Percentiles rank a stretch among this genome's conserved stretches.
phyloP scores from a whole-genome alignment of 2,113 vertebrate genomes.

The Ondatra zibethicus region DNA sequence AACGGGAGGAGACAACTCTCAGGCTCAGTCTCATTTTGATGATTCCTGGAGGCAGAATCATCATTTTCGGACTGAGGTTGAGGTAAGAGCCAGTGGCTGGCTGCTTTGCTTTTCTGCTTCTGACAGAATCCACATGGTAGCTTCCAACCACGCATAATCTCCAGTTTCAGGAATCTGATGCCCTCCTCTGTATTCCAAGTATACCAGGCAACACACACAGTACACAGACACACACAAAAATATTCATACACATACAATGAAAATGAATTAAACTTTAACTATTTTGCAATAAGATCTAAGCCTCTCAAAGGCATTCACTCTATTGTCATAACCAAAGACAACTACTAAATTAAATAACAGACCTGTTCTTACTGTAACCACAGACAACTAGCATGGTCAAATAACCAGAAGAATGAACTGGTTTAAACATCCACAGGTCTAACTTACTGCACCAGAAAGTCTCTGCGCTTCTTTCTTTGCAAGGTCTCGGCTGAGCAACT shows the following conservation, averaged over 20 bases:
- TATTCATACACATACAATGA: background rate
- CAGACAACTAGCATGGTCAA: background rate
- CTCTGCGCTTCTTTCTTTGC: constrained; percentile 96
- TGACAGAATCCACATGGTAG: background rate
- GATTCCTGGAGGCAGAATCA: too few species aligned
- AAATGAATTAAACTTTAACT: background rate
- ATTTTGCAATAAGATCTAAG: background rate
- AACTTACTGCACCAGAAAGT: constrained; percentile 93
- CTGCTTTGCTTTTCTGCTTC: too few species aligned
- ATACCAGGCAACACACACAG: background rate
- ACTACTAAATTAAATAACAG: constrained; percentile 21
- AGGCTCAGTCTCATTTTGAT: too few species aligned
- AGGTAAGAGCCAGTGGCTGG: too few species aligned
- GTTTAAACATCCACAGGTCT: constrained; percentile 24
- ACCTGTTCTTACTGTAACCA: background rate
- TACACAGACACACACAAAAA: background rate
- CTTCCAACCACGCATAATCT: background rate
- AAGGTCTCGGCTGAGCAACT: constrained; percentile 97
- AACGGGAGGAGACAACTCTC: too few species aligned
- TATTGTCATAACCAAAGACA: constrained; percentile 8
- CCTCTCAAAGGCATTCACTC: background rate
- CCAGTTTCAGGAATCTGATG: background rate
- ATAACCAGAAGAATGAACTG: background rate
- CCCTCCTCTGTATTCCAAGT: background rate
- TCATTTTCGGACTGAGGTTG: too few species aligned